Evolutionary conservation across 2,888 invertebrate species (phyloP).

Genomic region (Ormyrus thymus): DNA sequence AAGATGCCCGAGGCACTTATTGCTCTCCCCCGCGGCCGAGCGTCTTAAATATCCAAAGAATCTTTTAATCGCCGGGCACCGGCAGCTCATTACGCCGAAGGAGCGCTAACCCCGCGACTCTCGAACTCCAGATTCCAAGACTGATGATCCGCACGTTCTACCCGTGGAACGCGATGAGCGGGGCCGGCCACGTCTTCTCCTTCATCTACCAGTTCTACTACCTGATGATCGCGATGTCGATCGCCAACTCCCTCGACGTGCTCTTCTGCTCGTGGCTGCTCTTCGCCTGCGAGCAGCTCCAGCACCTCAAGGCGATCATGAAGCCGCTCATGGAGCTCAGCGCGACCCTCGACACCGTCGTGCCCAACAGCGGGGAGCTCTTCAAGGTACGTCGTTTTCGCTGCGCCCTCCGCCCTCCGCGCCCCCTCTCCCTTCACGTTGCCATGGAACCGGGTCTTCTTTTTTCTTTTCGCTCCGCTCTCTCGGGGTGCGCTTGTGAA

Average conservation of each 20-base stretch:
- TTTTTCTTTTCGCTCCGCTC: too few relatives aligned
- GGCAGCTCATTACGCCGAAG: too few relatives aligned
- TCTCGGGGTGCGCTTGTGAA: too few relatives aligned
- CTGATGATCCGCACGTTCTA: constrained; percentile 87
- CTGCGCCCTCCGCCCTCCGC: background rate
- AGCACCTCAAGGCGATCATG: constrained; percentile 90
- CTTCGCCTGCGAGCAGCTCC: constrained; percentile 90
- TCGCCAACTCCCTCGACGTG: constrained; percentile 81
- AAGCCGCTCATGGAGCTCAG: constrained; percentile 91
- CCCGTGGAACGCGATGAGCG: constrained; percentile 85
- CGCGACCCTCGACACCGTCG: constrained; percentile 86
- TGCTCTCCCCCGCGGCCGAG: too few relatives aligned
- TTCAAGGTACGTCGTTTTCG: constrained; percentile 69
- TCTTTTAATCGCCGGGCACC: too few relatives aligned
- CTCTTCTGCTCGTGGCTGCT: constrained; percentile 91
- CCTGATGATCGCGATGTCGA: constrained; percentile 80
- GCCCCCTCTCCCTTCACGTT: too few relatives aligned
- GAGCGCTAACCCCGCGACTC: too few relatives aligned
- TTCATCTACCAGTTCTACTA: constrained; percentile 84
- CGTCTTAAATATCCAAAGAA: too few relatives aligned
- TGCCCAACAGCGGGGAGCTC: constrained; percentile 76
- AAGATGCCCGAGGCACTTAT: too few relatives aligned
- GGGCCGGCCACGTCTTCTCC: constrained; percentile 81
- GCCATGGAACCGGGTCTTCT: too few relatives aligned
- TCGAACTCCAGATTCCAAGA: constrained; percentile 77